A percentile compares a stretch with the other conserved stretches of the same genome.
Conservation (phyloP, 2,888 invertebrate species). For the Acronicta alni region DNA sequence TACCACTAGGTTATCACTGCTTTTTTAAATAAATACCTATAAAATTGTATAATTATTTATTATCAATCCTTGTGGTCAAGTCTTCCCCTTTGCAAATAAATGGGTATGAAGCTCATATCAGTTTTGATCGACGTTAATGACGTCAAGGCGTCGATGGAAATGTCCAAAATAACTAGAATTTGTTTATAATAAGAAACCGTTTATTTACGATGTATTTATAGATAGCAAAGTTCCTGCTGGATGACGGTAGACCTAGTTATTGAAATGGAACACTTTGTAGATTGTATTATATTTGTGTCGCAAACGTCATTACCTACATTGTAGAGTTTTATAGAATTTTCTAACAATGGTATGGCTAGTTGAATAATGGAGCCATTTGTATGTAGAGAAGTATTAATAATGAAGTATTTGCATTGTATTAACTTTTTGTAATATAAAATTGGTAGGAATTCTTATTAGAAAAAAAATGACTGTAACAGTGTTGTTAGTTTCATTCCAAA, state of each 20-base stretch:
- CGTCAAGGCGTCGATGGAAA: constrained; percentile 30
- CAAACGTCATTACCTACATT: constrained; percentile 18
- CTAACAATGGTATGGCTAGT: neutral
- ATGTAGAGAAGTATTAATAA: neutral
- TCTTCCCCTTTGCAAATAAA: constrained; percentile 3
- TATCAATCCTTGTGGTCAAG: constrained; percentile 1
- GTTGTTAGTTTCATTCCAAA: no score
- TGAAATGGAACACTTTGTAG: constrained; percentile 26
- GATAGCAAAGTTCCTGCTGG: constrained; percentile 11
- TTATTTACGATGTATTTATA: constrained; percentile 41
- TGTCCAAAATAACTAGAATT: constrained; percentile 38
- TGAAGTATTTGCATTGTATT: neutral
- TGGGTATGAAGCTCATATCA: constrained; percentile 20
- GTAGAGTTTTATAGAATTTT: constrained; percentile 11
- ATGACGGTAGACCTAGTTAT: constrained; percentile 38
- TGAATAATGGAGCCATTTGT: neutral
- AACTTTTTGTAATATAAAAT: no score
- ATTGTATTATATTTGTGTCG: constrained; percentile 35
- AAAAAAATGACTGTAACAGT: no score
- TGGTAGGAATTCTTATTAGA: no score
- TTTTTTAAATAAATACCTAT: no score
- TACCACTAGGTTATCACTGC: no score
- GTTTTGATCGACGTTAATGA: constrained; percentile 31
- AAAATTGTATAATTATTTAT: constrained; percentile 10
- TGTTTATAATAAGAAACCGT: constrained; percentile 21